Evolutionary conservation across 37 sponge, comb jelly and placozoan species (phyloP).

Genomic region (Spongilla lacustris): DNA sequence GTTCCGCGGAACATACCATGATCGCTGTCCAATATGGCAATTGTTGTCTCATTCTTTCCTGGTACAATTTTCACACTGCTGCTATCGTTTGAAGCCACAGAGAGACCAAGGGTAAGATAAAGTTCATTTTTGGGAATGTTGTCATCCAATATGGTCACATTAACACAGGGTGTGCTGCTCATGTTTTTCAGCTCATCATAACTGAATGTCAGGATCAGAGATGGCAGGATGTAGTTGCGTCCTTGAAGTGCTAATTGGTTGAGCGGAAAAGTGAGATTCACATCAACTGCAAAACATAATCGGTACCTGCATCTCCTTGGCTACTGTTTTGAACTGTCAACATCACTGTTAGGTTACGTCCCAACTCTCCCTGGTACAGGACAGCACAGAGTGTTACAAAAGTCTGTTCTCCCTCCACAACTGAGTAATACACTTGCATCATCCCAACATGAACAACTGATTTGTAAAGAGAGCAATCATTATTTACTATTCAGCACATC

Average conservation of each 20-base stretch:
- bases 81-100: not conserved
- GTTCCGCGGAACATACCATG: too few relatives aligned
- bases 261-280: not conserved
- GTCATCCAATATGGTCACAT: not conserved
- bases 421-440: not conserved
- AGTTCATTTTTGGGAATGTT: not conserved
- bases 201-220: not conserved
- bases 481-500: not conserved
- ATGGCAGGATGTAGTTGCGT: not conserved
- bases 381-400: too few relatives aligned
- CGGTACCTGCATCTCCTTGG: too few relatives aligned
- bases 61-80: not conserved
- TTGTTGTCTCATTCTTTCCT: not conserved
- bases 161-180: not conserved
- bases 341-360: too few relatives aligned
- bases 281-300: too few relatives aligned
- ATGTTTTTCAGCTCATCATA: not conserved
- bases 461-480: not conserved
- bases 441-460: not conserved
- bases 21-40: not conserved
- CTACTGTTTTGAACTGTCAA: too few relatives aligned
- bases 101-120: not conserved
- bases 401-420: not conserved
- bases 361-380: too few relatives aligned
- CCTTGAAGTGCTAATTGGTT: not conserved